A percentile compares a stretch with the other conserved stretches of the same genome.
Evolutionary conservation across 1,140 invertebrate genomes (phyloP).

Genomic region (Laupala kohalensis): DNA sequence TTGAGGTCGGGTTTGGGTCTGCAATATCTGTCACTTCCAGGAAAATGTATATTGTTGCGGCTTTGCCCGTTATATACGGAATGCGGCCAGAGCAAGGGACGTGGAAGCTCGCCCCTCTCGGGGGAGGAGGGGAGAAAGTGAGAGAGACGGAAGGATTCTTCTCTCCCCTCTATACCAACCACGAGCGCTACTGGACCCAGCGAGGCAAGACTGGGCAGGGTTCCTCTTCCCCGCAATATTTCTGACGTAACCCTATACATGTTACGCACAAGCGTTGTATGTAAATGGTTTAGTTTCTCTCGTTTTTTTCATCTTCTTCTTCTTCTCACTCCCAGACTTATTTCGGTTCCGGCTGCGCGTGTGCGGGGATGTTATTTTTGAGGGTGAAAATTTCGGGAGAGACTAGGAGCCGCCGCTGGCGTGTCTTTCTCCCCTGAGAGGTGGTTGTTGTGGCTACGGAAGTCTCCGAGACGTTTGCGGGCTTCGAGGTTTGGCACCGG

Average conservation of each 20-base stretch:
- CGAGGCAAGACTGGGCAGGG: too few relatives aligned
- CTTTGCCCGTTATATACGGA: neutral
- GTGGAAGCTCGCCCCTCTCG: neutral
- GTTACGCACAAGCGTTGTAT: neutral
- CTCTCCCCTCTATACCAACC: too few relatives aligned
- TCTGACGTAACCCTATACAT: neutral
- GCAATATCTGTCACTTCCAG: slow-evolving; percentile 18
- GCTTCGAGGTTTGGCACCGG: neutral
- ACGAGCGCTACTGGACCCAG: too few relatives aligned
- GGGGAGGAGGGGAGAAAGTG: too few relatives aligned
- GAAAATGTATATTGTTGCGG: slow-evolving; percentile 10
- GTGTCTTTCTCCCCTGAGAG: neutral
- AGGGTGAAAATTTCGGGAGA: neutral
- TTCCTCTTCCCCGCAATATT: neutral
- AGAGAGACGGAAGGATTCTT: too few relatives aligned
- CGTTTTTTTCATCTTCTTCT: too few relatives aligned
- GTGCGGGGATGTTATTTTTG: neutral
- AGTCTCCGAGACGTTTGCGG: neutral
- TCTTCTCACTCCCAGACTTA: neutral
- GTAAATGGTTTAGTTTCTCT: neutral
- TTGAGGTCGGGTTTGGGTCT: neutral
- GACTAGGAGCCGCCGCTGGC: neutral
- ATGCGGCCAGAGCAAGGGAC: neutral
- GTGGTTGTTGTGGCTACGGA: neutral
- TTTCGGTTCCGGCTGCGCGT: neutral